These are phyloP conservation scores for Beroe ovata DNA, from an alignment of 37 sponge, comb jelly and placozoan species.

Conservation along the genomic window DNA sequence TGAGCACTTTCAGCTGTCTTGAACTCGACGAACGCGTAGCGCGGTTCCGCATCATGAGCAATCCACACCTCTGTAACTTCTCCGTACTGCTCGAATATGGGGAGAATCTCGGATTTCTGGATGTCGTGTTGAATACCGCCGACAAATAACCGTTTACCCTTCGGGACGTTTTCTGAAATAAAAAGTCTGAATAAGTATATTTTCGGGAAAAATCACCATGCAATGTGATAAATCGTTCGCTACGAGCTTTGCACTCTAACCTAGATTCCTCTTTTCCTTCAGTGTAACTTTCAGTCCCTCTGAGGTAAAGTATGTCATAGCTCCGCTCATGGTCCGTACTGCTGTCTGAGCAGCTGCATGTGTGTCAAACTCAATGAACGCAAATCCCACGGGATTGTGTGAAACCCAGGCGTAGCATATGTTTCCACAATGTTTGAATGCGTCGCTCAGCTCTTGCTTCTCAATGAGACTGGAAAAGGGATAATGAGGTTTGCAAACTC, in stretches of 20 bases:
- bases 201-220: too few species aligned
- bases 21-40: slow-evolving; percentile 46
- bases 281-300: background rate
- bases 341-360: background rate
- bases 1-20: background rate
- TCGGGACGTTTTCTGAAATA: too few species aligned
- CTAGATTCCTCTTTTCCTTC: background rate
- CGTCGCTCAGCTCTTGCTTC: background rate
- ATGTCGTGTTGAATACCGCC: background rate
- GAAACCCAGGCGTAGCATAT: background rate
- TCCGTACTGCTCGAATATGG: background rate
- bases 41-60: background rate
- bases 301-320: background rate
- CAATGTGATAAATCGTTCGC: too few species aligned
- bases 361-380: background rate
- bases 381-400: background rate
- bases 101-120: background rate
- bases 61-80: slow-evolving; percentile 51
- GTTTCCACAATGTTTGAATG: background rate
- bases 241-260: too few species aligned
- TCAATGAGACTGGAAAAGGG: background rate
- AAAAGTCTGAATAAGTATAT: too few species aligned
- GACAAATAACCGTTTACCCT: background rate
- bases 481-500: too few species aligned
- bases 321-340: background rate